Percentiles rank a stretch among this genome's conserved stretches.
phyloP scores from a whole-genome alignment of 2,113 vertebrate genomes.

The Chiloscyllium plagiosum region DNA sequence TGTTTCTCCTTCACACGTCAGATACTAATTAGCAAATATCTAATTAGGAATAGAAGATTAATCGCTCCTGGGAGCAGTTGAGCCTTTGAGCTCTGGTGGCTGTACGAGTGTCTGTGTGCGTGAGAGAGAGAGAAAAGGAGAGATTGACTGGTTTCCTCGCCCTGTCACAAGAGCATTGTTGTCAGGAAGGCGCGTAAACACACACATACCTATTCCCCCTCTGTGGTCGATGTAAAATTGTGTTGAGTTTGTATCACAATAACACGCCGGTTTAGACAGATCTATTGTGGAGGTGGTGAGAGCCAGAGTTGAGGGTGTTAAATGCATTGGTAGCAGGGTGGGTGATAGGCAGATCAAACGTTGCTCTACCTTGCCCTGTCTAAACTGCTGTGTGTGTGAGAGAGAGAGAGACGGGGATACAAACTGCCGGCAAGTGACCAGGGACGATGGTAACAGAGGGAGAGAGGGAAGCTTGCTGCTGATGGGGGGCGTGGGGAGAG shows the following conservation, averaged over 20 bases:
- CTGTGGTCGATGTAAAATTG: background rate
- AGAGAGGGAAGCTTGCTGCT: background rate
- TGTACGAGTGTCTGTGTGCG: slow-evolving; percentile 42
- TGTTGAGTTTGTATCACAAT: background rate
- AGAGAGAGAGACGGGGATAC: background rate
- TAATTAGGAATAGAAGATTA: slow-evolving; percentile 93
- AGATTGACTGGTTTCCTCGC: background rate
- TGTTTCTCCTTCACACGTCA: slow-evolving; percentile 86
- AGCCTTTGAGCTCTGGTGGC: slow-evolving; percentile 58
- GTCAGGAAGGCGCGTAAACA: background rate
- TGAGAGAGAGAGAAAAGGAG: background rate
- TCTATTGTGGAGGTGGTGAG: background rate
- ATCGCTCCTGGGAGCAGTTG: slow-evolving; percentile 78
- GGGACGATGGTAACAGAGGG: background rate
- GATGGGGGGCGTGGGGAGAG: background rate
- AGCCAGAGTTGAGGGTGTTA: background rate
- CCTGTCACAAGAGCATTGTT: background rate
- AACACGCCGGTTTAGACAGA: background rate
- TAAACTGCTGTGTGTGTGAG: background rate
- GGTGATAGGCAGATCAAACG: background rate
- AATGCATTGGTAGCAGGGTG: background rate
- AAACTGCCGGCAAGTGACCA: background rate
- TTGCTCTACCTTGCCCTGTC: background rate
- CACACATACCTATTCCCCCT: background rate
- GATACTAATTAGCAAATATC: slow-evolving; percentile 91